phyloP scores from a whole-genome alignment of 1,140 invertebrate species.

The Glossosoma conforme region DNA sequence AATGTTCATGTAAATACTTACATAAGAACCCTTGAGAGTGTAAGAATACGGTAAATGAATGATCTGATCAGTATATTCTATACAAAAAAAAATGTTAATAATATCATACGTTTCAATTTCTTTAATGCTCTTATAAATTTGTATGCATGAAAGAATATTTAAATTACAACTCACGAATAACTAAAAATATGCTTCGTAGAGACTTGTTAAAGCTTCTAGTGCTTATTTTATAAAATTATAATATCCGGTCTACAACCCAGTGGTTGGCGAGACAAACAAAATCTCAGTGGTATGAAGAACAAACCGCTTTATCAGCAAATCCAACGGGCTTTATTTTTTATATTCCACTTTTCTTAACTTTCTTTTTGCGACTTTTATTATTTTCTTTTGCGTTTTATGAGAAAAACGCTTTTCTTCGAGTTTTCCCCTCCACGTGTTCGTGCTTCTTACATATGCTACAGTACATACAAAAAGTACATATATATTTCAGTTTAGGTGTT shows the following conservation, averaged over 20 bases:
- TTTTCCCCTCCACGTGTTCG: constrained; percentile 9
- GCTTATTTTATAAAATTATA: too few species aligned
- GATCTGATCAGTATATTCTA: too few species aligned
- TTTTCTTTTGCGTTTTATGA: constrained; percentile 20
- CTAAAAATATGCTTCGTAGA: too few species aligned
- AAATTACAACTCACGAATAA: too few species aligned
- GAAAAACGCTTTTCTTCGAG: constrained; percentile 21
- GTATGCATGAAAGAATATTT: neutral
- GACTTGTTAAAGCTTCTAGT: too few species aligned
- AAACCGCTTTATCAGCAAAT: constrained; percentile 24
- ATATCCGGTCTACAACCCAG: constrained; percentile 10
- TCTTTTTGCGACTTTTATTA: constrained; percentile 24
- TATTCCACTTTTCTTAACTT: constrained; percentile 28
- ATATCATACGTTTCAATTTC: too few species aligned
- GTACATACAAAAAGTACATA: too few species aligned
- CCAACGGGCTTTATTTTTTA: constrained; percentile 23
- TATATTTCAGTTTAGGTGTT: too few species aligned
- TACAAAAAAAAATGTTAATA: too few species aligned
- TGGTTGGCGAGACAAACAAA: constrained; percentile 2
- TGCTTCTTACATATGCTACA: neutral
- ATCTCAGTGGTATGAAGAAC: neutral
- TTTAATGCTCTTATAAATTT: neutral
- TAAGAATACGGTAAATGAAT: too few species aligned
- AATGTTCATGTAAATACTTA: too few species aligned
- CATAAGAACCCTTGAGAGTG: too few species aligned